Base-by-base conservation (phyloP, 2,797 vertebrate genomes). In the Anolis apletophallus region DNA sequence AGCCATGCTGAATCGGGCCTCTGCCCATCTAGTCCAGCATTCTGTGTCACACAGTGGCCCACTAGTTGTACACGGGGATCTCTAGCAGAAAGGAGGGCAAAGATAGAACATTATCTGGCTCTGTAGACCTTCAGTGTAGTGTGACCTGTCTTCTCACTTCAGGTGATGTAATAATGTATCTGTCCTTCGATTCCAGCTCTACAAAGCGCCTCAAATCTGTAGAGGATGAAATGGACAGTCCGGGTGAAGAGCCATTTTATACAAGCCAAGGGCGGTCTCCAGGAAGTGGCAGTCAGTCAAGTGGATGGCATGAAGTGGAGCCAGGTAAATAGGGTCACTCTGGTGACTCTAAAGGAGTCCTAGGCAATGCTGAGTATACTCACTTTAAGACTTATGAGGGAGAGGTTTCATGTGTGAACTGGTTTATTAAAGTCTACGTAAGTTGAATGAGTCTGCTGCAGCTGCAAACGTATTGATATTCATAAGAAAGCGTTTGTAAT, bases 181-280 rank as follows among this genome's bases (percentile, higher is more conserved):
- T 84, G 21, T 6, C 76, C 78, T 87, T 14, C 55, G 89, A 23
- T 81, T 92, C 32, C 96, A 99, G 98, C 97, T 99, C 98, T 91
- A 98, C 98, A 59, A 99, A 99, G 96, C 98, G 98, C 95, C 98
- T 99, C 96, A 99, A 99, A 96, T 99, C 98, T 93, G 98, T 99
- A 97, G 98, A 99, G 96, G 98, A 99, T 89, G 98, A 99, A 90
- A 98, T 98, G 97, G 98, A 99, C 97, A 99, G 98, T 95, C 98
- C 98, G 8, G 97, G 98, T 14, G 98, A 99, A 94, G 98, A 99
- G 96, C 97, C 98, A 26, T 99, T 98, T 95, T 99, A 99, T 95
- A 97, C 98, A 29, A 97, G 97, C 93, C 98, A 99, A 96, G 98
- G 98, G 17, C 98, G 98, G 57, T 99, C 98, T 78, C 98, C 98